Conservation (phyloP, 2,797 vertebrate species). For the Myiothlypis chrysogaster region DNA sequence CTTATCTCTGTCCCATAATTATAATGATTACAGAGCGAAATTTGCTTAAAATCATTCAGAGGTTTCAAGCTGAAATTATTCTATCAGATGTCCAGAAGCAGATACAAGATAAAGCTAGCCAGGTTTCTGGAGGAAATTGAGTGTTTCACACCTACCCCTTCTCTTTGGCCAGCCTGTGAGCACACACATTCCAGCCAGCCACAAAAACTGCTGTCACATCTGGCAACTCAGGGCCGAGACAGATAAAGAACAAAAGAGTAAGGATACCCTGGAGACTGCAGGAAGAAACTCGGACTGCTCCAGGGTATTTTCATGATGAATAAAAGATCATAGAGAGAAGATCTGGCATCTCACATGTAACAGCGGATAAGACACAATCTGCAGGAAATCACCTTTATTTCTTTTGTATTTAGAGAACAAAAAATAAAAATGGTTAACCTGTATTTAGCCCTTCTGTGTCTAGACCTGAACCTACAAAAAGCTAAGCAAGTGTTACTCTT, state of each 20-base stretch:
- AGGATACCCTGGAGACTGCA: not conserved
- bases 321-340: not conserved
- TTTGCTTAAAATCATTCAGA: not conserved
- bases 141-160: not conserved
- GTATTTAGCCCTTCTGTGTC: not conserved
- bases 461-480: not conserved
- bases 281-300: not conserved
- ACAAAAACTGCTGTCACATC: not conserved
- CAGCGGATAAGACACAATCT: not conserved
- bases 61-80: not conserved
- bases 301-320: not conserved
- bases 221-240: not conserved
- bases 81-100: not conserved
- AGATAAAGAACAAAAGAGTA: not conserved
- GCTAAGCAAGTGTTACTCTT: not conserved
- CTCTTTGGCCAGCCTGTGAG: not conserved
- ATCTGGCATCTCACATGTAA: not conserved
- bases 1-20: not conserved
- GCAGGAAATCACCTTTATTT: not conserved
- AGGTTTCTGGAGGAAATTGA: fast-evolving
- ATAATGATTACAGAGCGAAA: not conserved
- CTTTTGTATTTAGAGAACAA: not conserved
- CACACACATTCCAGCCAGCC: not conserved
- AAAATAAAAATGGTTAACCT: not conserved
- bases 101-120: not conserved